Evolutionary conservation across 2,113 vertebrate species (phyloP).

Genomic region (Hyaena hyaena): DNA sequence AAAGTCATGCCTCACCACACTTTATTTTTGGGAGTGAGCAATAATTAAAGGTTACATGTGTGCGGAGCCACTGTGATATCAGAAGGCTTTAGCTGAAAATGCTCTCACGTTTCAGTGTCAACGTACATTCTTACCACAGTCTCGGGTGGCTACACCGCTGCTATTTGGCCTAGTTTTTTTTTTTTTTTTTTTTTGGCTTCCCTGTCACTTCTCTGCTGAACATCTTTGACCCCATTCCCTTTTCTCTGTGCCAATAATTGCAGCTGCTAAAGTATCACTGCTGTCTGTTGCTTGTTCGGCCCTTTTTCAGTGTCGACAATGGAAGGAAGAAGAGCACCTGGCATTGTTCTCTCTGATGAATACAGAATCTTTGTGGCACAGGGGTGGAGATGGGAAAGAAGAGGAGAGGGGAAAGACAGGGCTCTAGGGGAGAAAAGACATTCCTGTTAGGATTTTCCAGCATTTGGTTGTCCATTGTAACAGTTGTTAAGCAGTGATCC

Average conservation of each 20-base stretch:
- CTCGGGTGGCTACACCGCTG: background rate
- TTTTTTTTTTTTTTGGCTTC: background rate
- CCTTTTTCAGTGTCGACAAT: background rate
- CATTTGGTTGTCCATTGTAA: background rate
- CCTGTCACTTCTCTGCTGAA: background rate
- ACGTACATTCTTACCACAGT: fast-evolving
- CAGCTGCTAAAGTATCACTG: background rate
- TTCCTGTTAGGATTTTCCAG: background rate
- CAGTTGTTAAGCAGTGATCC: background rate
- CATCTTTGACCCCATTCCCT: background rate
- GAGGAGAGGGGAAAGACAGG: background rate
- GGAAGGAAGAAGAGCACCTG: background rate
- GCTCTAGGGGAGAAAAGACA: background rate
- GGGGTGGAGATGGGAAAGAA: fast-evolving
- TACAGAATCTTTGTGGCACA: background rate
- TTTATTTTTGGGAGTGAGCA: background rate
- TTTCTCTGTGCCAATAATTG: background rate
- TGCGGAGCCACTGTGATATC: background rate
- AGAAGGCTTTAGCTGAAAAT: background rate
- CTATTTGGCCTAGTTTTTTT: background rate
- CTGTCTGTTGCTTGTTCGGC: background rate
- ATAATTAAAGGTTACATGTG: background rate
- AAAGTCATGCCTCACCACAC: background rate
- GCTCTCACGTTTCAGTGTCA: background rate
- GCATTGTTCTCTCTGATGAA: background rate